Conservation (phyloP, 2,888 invertebrate genomes). For the Ectemnius continuus region DNA sequence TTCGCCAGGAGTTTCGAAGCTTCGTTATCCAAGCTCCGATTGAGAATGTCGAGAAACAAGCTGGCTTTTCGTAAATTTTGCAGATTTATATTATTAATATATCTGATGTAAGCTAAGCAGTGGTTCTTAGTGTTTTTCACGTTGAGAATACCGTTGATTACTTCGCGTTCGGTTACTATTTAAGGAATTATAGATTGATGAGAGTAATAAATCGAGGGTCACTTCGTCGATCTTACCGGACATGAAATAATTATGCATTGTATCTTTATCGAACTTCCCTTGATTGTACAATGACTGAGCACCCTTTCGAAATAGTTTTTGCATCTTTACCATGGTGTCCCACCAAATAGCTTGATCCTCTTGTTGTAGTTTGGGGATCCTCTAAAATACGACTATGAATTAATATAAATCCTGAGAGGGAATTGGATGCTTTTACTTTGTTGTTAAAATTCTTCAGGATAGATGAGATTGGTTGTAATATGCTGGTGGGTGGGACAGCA, state of each 20-base stretch:
- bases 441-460: constrained; percentile 98
- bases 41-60: constrained; percentile 96
- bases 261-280: constrained; percentile 93
- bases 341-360: constrained; percentile 99
- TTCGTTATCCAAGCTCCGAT: constrained; percentile 94
- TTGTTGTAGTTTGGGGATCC: constrained; percentile 96
- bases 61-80: constrained; percentile 96
- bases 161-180: constrained; percentile 97
- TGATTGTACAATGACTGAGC: constrained; percentile 90
- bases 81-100: constrained; percentile 98
- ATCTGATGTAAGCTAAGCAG: constrained; percentile 95
- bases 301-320: constrained; percentile 95
- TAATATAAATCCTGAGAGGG: no score
- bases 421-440: constrained; percentile 83
- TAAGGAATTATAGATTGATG: background rate
- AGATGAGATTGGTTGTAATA: constrained; percentile 97
- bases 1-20: constrained; percentile 93
- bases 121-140: constrained; percentile 97
- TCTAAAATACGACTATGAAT: constrained; percentile 78
- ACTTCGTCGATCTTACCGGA: constrained; percentile 84
- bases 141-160: constrained; percentile 95
- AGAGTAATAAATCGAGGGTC: background rate
- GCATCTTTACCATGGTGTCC: constrained; percentile 97
- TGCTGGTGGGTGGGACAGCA: constrained; percentile 96
- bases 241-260: constrained; percentile 99